These are phyloP conservation scores for Aldrovandia affinis DNA, from an alignment of 2,797 vertebrate species.

Conservation along the genomic window DNA sequence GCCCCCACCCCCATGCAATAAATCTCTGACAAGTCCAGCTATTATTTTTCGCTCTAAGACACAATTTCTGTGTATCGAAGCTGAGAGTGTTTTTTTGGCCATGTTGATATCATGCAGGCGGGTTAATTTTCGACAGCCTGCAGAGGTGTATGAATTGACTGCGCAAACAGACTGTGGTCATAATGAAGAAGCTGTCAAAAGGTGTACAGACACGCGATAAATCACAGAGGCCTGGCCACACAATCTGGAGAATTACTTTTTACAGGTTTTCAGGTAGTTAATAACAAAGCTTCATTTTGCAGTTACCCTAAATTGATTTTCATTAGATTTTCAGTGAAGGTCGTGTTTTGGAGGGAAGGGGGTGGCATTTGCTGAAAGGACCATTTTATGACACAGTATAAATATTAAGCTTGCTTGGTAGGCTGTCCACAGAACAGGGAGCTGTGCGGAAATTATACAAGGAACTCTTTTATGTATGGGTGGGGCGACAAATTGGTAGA, in stretches of 20 bases:
- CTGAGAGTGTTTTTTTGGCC: neutral
- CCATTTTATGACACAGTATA: neutral
- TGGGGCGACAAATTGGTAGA: neutral
- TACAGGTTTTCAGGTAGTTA: slow-evolving; percentile 2
- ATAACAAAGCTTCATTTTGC: slow-evolving; percentile 17
- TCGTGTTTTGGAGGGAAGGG: neutral
- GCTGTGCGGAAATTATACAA: neutral
- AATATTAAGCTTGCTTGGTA: too few species aligned
- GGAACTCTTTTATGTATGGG: neutral
- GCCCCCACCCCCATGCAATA: too few species aligned
- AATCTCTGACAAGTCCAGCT: neutral
- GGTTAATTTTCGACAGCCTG: slow-evolving; percentile 2
- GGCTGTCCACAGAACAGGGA: too few species aligned
- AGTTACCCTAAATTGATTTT: slow-evolving; percentile 19
- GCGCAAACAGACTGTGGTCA: neutral
- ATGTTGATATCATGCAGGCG: slow-evolving; percentile 12
- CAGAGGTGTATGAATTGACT: neutral
- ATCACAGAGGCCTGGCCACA: slow-evolving; percentile 3
- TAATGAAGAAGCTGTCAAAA: slow-evolving; percentile 31
- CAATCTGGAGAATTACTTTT: slow-evolving; percentile 22
- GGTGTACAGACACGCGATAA: neutral
- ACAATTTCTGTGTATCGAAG: neutral
- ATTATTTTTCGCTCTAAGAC: neutral
- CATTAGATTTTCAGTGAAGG: slow-evolving; percentile 17
- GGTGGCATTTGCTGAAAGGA: neutral